Base-by-base conservation (phyloP, 2,888 invertebrate species). In the Cephonodes hylas region DNA sequence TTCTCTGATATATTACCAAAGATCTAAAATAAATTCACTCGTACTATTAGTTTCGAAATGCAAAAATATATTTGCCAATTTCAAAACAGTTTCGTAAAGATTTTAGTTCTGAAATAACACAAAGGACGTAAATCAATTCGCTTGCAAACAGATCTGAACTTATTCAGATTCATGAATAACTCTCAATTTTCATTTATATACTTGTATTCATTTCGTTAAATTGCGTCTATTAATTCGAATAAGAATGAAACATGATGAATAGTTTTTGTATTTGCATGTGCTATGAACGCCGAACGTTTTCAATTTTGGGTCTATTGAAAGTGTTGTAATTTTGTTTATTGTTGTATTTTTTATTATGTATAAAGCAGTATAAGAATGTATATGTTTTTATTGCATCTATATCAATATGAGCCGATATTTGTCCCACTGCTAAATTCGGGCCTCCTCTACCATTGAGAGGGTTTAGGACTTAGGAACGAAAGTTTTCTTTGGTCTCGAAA, bases 141-240 rank as follows among this genome's bases (percentile, higher is more conserved):
- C 31, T 10, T 38, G 46, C 34, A 46, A 59, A 46, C 46, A 48
- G 38, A 59, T 48, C 46, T 23, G 38, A n/a, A 46, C 34, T 46
- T 23, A 45, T 34, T 34, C 38, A 18, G 38, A 5, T n/a, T 46
- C 23, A 15, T 59, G 59, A 59, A 59, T 59, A 23, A 59, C 34
- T 59, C 34, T 59, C 23, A 23, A 59, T 38, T 59, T 46, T 59
- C 23, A 38, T 38, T 59, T 34, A 46, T 25, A 45, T 46, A 59
- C 23, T 31, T 59, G 46, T 23, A 46, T 59, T 46, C 23, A 25
- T 38, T 34, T 48, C 38, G 34, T 23, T 10, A 46, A 59, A 66
- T 57, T 65, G 64, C 71, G 68, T 71, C 68, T 64, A 65, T 65
- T 63, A 64, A 58, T 66, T 70, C 67, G 63, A 64, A 68, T 66